Percentiles rank a stretch among this genome's conserved stretches.
Conservation (phyloP, 2,797 vertebrate genomes). For the Paguma larvata region DNA sequence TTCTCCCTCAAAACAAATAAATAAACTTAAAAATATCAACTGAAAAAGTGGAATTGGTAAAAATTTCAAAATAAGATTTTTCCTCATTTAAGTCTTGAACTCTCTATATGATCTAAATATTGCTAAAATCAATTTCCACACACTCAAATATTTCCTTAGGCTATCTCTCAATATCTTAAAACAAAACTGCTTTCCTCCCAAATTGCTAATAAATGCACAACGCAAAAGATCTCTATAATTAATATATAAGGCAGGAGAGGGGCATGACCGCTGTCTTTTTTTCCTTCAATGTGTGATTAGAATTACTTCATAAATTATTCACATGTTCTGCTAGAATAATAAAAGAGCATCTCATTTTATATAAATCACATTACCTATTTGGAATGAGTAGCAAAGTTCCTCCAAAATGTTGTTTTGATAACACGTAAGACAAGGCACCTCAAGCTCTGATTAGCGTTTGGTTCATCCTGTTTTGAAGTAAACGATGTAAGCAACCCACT, state of each 20-base stretch:
- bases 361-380: constrained; percentile 79
- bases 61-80: background rate
- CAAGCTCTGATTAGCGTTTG: background rate
- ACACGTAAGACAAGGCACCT: background rate
- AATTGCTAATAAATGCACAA: constrained; percentile 77
- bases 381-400: constrained; percentile 28
- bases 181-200: constrained; percentile 61
- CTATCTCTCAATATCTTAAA: constrained; percentile 64
- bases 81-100: constrained; percentile 40
- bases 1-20: no score
- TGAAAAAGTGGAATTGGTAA: background rate
- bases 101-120: constrained; percentile 39
- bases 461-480: constrained; percentile 48
- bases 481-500: background rate
- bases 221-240: constrained; percentile 75
- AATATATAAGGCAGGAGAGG: constrained; percentile 76
- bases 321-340: constrained; percentile 73
- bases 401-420: constrained; percentile 69
- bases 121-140: constrained; percentile 49
- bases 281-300: constrained; percentile 69
- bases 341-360: constrained; percentile 72
- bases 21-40: background rate
- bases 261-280: constrained; percentile 49
- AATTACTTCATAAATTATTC: constrained; percentile 81
- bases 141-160: constrained; percentile 64